Base-by-base conservation (phyloP, 2,113 vertebrate genomes). In the Leucosticte australis region DNA sequence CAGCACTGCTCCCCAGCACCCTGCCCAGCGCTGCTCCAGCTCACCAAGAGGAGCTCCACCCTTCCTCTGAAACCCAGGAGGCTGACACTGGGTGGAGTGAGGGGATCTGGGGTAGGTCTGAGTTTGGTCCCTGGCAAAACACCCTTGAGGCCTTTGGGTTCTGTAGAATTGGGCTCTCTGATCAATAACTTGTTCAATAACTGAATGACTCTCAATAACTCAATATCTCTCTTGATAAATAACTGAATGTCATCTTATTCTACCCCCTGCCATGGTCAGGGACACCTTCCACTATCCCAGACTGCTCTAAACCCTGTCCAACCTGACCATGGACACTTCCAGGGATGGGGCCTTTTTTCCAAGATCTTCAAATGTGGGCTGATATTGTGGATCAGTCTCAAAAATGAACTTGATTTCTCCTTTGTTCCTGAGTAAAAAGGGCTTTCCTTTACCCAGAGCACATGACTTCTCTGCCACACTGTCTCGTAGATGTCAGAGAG, bases 271-370 rank as follows among this genome's bases (percentile, higher is more conserved):
- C 37, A 33, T 4, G 4, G 35, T 14, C 19, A 60, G 50, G 31
- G 26, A 46, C 53, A 47, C 23, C 5, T 60, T n/a, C 33, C 46
- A 52, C 28, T 11, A 14, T 0, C 11, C n/a, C 46, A 75, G 47
- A 20, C 2, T 53, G n/a, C 30, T 60, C 55, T 62, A 52, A 68
- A 7, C 23, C 15, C 28, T 0, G 0, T 46, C 53, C 33, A 60
- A 0, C n/a, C 47, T 22, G 70, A 13, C 17, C 55, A 41, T 18
- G n/a, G 21, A 31, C 62, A 27, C 24, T 55, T 3, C 8, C 55
- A 53, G n/a, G 55, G 17, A 15, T 27, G 24, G 1, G 4, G 11
- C 3, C 7, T n/a, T 62, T 68, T 77, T 64, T 37, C 56, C 21
- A 57, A 65, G 47, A n/a, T 30, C 13, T 52, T 37, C 62, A 63